These are phyloP conservation scores for Dasypolia templi DNA, from an alignment of 2,888 invertebrate species.

Conservation along the genomic window DNA sequence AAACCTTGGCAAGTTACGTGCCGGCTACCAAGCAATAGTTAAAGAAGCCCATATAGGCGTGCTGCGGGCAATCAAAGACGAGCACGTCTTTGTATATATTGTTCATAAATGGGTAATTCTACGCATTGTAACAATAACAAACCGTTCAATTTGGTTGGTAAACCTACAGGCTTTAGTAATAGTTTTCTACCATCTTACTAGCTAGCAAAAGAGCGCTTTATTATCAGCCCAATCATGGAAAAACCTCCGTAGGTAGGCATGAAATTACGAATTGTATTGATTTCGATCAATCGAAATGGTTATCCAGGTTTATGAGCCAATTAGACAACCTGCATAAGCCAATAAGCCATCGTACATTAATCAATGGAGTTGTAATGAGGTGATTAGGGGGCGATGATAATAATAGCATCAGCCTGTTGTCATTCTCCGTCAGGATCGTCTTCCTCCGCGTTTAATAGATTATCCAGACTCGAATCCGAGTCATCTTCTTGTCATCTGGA, in stretches of 20 bases:
- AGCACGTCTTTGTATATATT: not conserved
- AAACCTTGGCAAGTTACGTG: no score
- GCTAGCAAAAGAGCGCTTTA: slow-evolving; percentile 24
- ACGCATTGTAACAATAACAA: slow-evolving; percentile 2
- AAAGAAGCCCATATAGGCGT: not conserved
- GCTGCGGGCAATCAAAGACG: not conserved
- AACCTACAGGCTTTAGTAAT: slow-evolving; percentile 8
- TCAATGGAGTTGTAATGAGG: slow-evolving; percentile 20
- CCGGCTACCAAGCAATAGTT: no score
- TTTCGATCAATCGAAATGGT: slow-evolving; percentile 32
- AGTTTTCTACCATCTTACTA: slow-evolving; percentile 22
- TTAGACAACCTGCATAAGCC: slow-evolving; percentile 7
- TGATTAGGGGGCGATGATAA: slow-evolving; percentile 77
- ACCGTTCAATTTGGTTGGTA: not conserved
- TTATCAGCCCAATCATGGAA: slow-evolving; percentile 13
- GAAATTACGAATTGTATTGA: slow-evolving; percentile 25
- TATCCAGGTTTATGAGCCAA: slow-evolving; percentile 21
- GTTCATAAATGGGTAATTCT: slow-evolving; percentile 9
- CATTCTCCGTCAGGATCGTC: slow-evolving; percentile 85
- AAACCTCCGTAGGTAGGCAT: slow-evolving; percentile 2
- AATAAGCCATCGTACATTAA: slow-evolving; percentile 15
- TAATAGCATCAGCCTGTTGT: slow-evolving; percentile 76
- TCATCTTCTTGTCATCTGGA: slow-evolving; percentile 89
- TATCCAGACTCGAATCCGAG: slow-evolving; percentile 90
- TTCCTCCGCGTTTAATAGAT: slow-evolving; percentile 84